phyloP scores from a whole-genome alignment of 2,797 vertebrate genomes.

The Sardinella longiceps region DNA sequence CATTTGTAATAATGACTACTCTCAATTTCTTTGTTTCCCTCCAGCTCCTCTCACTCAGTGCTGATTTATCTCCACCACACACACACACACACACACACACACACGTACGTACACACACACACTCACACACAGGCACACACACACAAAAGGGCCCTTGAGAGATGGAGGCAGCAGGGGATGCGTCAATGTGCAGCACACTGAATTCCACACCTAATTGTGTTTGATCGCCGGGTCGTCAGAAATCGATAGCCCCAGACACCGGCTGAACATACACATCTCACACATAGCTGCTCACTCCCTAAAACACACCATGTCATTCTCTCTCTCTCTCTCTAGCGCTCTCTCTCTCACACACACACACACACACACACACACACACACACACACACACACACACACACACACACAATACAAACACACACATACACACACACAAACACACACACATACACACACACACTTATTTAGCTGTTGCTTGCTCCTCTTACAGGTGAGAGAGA shows the following conservation, averaged over 20 bases:
- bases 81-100: constrained; percentile 20
- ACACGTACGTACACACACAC: constrained; percentile 9
- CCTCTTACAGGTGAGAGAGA: not conserved
- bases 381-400: constrained; percentile 11
- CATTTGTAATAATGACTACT: constrained; percentile 29
- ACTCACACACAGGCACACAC: constrained; percentile 25
- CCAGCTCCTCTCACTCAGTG: not conserved
- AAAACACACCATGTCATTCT: too few relatives aligned
- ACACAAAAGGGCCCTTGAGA: constrained; percentile 22
- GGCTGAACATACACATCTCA: constrained; percentile 33
- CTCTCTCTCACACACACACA: not conserved
- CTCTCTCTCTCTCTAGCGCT: too few relatives aligned
- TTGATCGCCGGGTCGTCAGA: constrained; percentile 61
- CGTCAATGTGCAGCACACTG: constrained; percentile 56
- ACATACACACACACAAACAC: not conserved
- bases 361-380: not conserved
- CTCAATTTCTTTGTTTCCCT: constrained; percentile 24
- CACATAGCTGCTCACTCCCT: not conserved
- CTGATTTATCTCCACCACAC: not conserved
- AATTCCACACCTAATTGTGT: constrained; percentile 69
- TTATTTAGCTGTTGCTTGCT: not conserved
- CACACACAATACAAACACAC: not conserved
- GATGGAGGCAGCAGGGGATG: constrained; percentile 33
- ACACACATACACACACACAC: not conserved
- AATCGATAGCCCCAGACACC: constrained; percentile 62